Percentiles rank a stretch among this genome's conserved stretches.
Conservation (phyloP, 2,113 vertebrate genomes). For the Platycercus adscitus region DNA sequence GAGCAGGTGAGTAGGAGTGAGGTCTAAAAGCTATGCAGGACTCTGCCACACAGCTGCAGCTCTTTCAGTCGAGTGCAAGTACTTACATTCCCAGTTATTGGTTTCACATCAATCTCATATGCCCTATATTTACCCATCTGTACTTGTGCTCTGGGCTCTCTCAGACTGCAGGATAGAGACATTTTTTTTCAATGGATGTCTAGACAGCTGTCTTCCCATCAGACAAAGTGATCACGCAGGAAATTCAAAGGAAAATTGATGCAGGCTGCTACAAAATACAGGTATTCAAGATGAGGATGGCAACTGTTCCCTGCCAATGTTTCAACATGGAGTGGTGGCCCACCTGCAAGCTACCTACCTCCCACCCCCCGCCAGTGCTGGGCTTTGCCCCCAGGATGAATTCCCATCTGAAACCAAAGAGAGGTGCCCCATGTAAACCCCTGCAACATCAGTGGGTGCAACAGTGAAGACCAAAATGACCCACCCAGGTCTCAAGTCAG, state of each 20-base stretch:
- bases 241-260: slow-evolving; percentile 36
- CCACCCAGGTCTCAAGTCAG: rapidly evolving
- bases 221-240: slow-evolving; percentile 39
- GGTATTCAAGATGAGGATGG: neutral
- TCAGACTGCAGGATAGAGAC: neutral
- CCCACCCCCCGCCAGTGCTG: neutral
- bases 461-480: neutral
- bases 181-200: slow-evolving; percentile 18
- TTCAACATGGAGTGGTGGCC: rapidly evolving
- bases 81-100: slow-evolving; percentile 21
- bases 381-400: neutral
- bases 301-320: neutral
- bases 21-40: slow-evolving; percentile 5
- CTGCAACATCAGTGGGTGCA: neutral
- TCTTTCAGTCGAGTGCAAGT: neutral
- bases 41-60: neutral
- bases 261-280: slow-evolving; percentile 20
- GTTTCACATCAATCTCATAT: slow-evolving; percentile 41
- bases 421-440: neutral
- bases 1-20: neutral
- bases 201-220: slow-evolving; percentile 62
- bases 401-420: neutral
- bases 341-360: neutral
- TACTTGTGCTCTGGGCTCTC: slow-evolving; percentile 7
- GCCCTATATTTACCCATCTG: slow-evolving; percentile 16